Conservation (phyloP, 2,113 vertebrate species). For the Hydrochoerus hydrochaeris region DNA sequence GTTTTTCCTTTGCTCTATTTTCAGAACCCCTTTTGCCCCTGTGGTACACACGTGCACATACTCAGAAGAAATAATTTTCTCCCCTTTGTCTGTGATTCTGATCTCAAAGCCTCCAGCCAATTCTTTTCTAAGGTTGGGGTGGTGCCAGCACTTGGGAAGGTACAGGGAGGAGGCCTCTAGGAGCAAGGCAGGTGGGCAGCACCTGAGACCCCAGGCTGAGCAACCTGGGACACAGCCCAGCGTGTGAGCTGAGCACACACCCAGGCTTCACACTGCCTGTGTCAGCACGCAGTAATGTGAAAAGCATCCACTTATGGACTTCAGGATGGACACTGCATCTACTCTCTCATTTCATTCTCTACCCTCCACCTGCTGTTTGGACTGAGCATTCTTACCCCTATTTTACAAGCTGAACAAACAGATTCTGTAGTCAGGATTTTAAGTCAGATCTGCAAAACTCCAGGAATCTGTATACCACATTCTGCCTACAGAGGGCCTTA, state of each 20-base stretch:
- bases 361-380: not conserved
- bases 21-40: not conserved
- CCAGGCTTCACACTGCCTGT: not conserved
- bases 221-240: not conserved
- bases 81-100: not conserved
- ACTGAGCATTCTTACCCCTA: not conserved
- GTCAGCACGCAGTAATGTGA: not conserved
- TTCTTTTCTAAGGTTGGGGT: not conserved
- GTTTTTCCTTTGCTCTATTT: constrained; percentile 26
- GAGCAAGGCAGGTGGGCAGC: not conserved
- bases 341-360: not conserved
- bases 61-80: not conserved
- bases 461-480: not conserved
- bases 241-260: not conserved
- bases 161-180: not conserved
- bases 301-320: not conserved
- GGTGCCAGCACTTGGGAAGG: not conserved
- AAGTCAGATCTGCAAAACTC: not conserved
- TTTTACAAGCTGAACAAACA: not conserved
- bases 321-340: fast-evolving
- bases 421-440: not conserved
- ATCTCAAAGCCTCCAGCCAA: not conserved
- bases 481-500: not conserved
- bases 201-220: not conserved
- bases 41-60: not conserved